Conservation (phyloP, 2,888 invertebrate genomes). For the Caenorhabditis panamensis region DNA sequence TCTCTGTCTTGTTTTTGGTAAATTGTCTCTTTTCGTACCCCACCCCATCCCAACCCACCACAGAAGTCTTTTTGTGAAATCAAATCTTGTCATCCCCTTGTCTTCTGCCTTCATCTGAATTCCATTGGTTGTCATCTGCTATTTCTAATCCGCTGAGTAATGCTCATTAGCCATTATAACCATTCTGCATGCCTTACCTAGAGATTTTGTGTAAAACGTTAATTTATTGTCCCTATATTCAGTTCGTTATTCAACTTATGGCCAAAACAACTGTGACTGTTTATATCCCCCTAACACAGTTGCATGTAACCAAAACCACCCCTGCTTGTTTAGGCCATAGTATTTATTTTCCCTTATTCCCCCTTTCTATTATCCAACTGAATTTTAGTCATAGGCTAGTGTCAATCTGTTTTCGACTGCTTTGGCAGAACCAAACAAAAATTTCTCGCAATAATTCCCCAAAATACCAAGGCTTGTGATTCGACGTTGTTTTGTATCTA, state of each 20-base stretch:
- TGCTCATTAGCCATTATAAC: not conserved
- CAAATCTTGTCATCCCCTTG: slow-evolving; percentile 25
- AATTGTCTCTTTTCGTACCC: slow-evolving; percentile 39
- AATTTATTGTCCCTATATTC: slow-evolving; percentile 10
- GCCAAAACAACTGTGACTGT: slow-evolving; percentile 43
- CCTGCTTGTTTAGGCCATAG: slow-evolving; percentile 42
- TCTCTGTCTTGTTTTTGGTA: slow-evolving; percentile 23
- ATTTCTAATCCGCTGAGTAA: slow-evolving; percentile 11
- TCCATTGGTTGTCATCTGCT: slow-evolving; percentile 39
- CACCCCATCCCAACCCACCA: no score
- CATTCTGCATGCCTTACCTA: not conserved
- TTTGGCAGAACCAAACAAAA: not conserved
- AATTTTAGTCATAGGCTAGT: slow-evolving; percentile 52
- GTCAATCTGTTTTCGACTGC: not conserved
- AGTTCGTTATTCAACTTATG: slow-evolving; percentile 13
- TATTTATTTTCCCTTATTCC: slow-evolving; percentile 47
- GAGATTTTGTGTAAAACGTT: not conserved
- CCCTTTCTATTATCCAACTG: no score
- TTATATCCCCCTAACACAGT: slow-evolving; percentile 20
- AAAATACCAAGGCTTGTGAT: slow-evolving; percentile 50
- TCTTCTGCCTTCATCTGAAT: slow-evolving; percentile 18
- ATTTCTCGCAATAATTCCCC: slow-evolving; percentile 33
- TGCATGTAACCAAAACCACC: slow-evolving; percentile 11
- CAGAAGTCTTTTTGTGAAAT: not conserved
- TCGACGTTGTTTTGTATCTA: slow-evolving; percentile 36